phyloP scores from a whole-genome alignment of 2,797 vertebrate species.

The Gouania willdenowi region DNA sequence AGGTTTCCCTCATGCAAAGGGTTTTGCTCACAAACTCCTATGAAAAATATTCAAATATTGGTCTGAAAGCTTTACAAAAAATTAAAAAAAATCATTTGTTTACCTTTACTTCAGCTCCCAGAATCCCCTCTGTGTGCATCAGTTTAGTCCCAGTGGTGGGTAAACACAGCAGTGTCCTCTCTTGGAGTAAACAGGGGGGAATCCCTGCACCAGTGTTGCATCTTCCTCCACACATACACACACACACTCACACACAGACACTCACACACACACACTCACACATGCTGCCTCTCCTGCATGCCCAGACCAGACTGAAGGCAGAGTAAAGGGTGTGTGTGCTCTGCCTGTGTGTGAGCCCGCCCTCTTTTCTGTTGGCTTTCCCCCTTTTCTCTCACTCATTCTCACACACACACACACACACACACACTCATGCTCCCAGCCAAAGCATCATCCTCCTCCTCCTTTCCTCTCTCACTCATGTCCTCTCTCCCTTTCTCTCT shows the following conservation, averaged over 20 bases:
- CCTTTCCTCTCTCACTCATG: constrained; percentile 1
- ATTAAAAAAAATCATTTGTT: constrained; percentile 6
- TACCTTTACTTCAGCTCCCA: constrained; percentile 43
- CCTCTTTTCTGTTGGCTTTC: constrained; percentile 41
- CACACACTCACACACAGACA: constrained; percentile 20
- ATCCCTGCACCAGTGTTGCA: constrained; percentile 47
- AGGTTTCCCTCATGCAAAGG: background rate
- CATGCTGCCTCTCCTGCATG: constrained; percentile 56
- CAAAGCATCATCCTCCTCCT: too few species aligned
- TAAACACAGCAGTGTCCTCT: constrained; percentile 32
- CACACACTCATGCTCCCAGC: constrained; percentile 27
- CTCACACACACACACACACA: constrained; percentile 28
- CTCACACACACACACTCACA: constrained; percentile 48
- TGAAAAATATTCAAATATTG: too few species aligned
- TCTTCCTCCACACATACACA: constrained; percentile 21
- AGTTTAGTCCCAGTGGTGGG: constrained; percentile 41
- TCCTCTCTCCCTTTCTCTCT: constrained; percentile 6
- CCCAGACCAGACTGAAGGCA: constrained; percentile 55
- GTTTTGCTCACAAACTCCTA: too few species aligned
- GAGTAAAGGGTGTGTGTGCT: constrained; percentile 44
- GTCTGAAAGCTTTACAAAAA: constrained; percentile 11
- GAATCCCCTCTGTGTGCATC: constrained; percentile 15
- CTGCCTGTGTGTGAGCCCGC: constrained; percentile 48
- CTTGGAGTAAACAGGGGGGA: constrained; percentile 27
- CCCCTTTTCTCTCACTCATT: constrained; percentile 24